Conservation (phyloP, 1,140 invertebrate species). For the Drosophila obscura region DNA sequence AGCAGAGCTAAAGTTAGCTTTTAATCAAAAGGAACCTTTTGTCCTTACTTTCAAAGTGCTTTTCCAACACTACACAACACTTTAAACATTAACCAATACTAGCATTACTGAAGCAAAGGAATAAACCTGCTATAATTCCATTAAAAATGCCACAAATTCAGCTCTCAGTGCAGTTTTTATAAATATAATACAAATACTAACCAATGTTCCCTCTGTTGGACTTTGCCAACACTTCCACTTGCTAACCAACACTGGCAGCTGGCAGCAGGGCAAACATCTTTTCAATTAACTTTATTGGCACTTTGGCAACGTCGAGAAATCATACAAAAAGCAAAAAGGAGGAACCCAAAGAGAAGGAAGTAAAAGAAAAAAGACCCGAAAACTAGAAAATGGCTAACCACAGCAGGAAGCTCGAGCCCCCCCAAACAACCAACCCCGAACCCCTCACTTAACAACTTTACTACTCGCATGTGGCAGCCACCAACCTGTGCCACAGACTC, state of each 20-base stretch:
- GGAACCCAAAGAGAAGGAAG: slow-evolving; percentile 39
- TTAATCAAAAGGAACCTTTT: too few species aligned
- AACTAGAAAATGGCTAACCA: slow-evolving; percentile 71
- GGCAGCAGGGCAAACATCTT: slow-evolving; percentile 2
- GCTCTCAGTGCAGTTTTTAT: too few species aligned
- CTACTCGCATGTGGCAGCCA: slow-evolving; percentile 29
- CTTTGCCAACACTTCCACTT: slow-evolving; percentile 16
- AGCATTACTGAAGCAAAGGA: too few species aligned
- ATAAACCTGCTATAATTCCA: too few species aligned
- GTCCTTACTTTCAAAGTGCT: too few species aligned
- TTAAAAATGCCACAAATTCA: too few species aligned
- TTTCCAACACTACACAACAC: too few species aligned
- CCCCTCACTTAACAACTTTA: slow-evolving; percentile 28
- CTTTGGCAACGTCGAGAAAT: slow-evolving; percentile 45
- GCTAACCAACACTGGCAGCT: slow-evolving; percentile 3
- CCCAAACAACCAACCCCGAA: neutral
- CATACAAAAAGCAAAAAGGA: slow-evolving; percentile 34
- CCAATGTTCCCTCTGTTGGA: too few species aligned
- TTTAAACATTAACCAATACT: too few species aligned
- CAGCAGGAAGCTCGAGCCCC: slow-evolving; percentile 4
- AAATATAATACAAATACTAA: too few species aligned
- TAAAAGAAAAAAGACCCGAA: slow-evolving; percentile 1
- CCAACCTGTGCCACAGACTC: neutral
- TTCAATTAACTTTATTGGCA: slow-evolving; percentile 61
- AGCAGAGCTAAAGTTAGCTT: too few species aligned